These are phyloP conservation scores for Eretmocerus hayati DNA, from an alignment of 2,888 invertebrate species.

Conservation along the genomic window DNA sequence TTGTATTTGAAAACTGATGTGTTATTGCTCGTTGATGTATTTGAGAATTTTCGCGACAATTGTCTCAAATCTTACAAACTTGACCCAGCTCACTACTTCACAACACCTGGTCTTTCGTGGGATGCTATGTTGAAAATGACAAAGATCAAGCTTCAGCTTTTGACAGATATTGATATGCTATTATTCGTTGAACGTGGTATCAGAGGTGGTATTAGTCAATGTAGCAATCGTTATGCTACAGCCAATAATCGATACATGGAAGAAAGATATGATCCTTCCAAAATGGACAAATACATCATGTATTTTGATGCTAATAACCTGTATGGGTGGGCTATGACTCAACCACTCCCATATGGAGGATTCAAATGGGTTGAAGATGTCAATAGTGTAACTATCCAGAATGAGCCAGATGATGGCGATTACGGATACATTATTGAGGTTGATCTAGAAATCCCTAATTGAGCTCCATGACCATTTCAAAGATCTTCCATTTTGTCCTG, in stretches of 20 bases:
- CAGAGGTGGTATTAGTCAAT: conserved; percentile 23
- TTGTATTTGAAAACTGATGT: background rate
- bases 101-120: conserved; percentile 17
- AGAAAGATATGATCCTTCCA: background rate
- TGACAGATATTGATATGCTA: conserved; percentile 23
- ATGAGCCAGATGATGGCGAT: background rate
- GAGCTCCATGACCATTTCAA: conserved; percentile 4
- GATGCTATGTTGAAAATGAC: conserved; percentile 21
- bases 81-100: conserved; percentile 21
- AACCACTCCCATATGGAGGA: conserved; percentile 1
- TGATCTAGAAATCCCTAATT: conserved; percentile 4
- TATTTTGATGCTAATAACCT: conserved; percentile 8
- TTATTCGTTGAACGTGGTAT: conserved; percentile 24
- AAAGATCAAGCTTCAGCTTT: conserved; percentile 16
- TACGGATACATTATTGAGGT: conserved; percentile 4
- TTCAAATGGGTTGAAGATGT: conserved; percentile 7
- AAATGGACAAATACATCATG: background rate
- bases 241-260: conserved; percentile 26
- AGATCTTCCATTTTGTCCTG: conserved; percentile 25
- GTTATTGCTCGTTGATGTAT: conserved; percentile 10
- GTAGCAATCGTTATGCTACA: conserved; percentile 24
- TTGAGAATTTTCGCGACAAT: conserved; percentile 18
- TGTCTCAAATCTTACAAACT: conserved; percentile 8
- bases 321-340: conserved; percentile 7
- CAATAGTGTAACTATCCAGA: too few relatives aligned